These are phyloP conservation scores for Nasonia oneida DNA, from an alignment of 2,888 invertebrate species.

Conservation along the genomic window DNA sequence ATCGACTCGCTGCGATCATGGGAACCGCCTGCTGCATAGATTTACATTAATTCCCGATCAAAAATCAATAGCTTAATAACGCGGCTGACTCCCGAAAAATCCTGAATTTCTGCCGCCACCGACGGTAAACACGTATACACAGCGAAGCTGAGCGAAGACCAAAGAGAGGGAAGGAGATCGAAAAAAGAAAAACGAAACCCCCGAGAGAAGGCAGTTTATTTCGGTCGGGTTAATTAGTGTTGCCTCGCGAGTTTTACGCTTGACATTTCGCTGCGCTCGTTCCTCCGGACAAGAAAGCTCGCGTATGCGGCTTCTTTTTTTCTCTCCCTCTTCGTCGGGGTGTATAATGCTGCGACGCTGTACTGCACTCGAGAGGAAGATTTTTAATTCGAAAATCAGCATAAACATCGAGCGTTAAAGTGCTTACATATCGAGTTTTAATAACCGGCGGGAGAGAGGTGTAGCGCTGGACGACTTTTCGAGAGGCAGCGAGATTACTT, in stretches of 20 bases:
- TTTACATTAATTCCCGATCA: conserved; percentile 49
- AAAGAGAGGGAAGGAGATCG: conserved; percentile 62
- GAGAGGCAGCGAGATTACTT: not conserved
- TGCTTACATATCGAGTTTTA: conserved; percentile 30
- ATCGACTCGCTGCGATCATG: conserved; percentile 19
- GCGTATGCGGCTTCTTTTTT: conserved; percentile 5
- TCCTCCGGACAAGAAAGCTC: conserved; percentile 63
- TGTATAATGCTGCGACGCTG: not conserved
- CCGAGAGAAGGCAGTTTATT: conserved; percentile 74
- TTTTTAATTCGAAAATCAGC: conserved; percentile 59
- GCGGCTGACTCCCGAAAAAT: conserved; percentile 5
- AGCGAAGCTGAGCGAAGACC: conserved; percentile 55
- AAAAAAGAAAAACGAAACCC: conserved; percentile 64
- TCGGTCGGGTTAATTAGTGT: conserved; percentile 79
- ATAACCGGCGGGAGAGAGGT: not conserved
- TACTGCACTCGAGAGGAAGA: not conserved
- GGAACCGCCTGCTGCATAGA: conserved; percentile 11
- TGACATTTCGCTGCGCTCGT: conserved; percentile 78
- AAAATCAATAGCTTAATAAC: conserved; percentile 59
- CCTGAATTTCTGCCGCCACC: not conserved
- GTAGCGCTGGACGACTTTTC: conserved; percentile 17
- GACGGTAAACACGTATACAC: not conserved
- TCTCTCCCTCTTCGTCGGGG: not conserved
- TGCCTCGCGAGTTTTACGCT: conserved; percentile 79
- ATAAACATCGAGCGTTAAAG: conserved; percentile 44